Conservation (phyloP, 2,888 invertebrate species). For the Shargacucullia verbasci region DNA sequence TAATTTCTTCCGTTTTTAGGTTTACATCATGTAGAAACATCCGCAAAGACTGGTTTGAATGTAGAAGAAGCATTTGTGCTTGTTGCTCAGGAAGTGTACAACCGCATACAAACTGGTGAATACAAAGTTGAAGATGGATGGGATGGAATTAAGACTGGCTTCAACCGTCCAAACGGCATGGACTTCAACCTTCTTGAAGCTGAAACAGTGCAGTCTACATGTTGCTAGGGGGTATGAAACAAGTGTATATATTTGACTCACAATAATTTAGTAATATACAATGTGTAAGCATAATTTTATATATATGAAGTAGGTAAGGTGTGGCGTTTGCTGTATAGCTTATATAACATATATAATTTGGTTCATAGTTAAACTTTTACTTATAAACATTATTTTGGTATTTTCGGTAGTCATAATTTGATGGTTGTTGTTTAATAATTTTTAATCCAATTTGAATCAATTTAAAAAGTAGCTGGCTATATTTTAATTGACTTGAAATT, state of each 20-base stretch:
- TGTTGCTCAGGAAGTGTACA: slow-evolving; percentile 97
- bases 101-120: slow-evolving; percentile 96
- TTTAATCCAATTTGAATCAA: too few relatives aligned
- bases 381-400: slow-evolving; percentile 49
- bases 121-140: slow-evolving; percentile 98
- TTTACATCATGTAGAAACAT: slow-evolving; percentile 98
- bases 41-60: slow-evolving; percentile 96
- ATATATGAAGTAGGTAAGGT: slow-evolving; percentile 49
- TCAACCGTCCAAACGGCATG: slow-evolving; percentile 93
- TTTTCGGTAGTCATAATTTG: slow-evolving; percentile 10
- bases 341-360: slow-evolving; percentile 14
- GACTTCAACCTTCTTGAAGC: slow-evolving; percentile 96
- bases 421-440: neutral
- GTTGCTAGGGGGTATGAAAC: slow-evolving; percentile 90
- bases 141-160: slow-evolving; percentile 99
- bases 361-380: slow-evolving; percentile 40
- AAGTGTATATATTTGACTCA: slow-evolving; percentile 57
- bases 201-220: slow-evolving; percentile 96
- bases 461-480: too few relatives aligned
- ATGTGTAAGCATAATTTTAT: slow-evolving; percentile 75
- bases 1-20: slow-evolving; percentile 62
- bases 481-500: too few relatives aligned
- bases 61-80: slow-evolving; percentile 97
- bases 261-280: slow-evolving; percentile 59
- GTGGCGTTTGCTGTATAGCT: slow-evolving; percentile 30